Percentiles rank a stretch among this genome's conserved stretches.
These are phyloP conservation scores for Choloepus didactylus DNA, from an alignment of 2,797 vertebrate species.

Conservation along the genomic window DNA sequence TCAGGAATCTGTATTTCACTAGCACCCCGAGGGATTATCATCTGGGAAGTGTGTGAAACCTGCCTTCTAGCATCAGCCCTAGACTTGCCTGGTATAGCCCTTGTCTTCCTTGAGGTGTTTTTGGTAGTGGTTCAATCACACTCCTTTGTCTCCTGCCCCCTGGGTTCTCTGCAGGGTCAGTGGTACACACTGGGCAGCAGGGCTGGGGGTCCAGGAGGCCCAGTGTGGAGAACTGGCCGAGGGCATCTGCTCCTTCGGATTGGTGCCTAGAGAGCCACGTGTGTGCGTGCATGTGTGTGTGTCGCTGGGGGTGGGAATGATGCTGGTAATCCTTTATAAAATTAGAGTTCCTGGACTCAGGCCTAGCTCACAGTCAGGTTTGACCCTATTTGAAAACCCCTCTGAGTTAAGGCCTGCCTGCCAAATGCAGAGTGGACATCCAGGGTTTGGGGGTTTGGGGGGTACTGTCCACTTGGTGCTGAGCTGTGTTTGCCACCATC, in stretches of 20 bases:
- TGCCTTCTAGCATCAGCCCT: neutral
- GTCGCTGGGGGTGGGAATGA: accelerated
- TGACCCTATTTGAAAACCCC: neutral
- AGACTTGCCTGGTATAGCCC: neutral
- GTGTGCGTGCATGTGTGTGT: no score
- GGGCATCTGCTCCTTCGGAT: neutral
- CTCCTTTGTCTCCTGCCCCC: neutral
- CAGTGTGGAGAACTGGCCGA: neutral
- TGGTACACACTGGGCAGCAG: neutral
- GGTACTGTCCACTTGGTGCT: accelerated
- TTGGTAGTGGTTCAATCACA: neutral
- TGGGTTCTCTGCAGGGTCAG: neutral
- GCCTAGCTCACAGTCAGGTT: neutral
- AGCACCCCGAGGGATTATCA: neutral
- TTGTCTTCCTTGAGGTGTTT: neutral
- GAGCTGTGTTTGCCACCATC: neutral
- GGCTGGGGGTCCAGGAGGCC: neutral
- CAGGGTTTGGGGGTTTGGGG: accelerated
- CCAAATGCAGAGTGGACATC: neutral
- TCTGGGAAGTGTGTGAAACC: neutral
- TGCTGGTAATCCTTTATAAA: neutral
- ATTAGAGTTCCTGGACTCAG: neutral
- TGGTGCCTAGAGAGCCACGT: neutral
- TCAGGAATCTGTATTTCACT: neutral
- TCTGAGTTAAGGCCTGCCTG: neutral